Base-by-base conservation (phyloP, 1,140 invertebrate species). In the Brachionus asplanchnoidis region DNA sequence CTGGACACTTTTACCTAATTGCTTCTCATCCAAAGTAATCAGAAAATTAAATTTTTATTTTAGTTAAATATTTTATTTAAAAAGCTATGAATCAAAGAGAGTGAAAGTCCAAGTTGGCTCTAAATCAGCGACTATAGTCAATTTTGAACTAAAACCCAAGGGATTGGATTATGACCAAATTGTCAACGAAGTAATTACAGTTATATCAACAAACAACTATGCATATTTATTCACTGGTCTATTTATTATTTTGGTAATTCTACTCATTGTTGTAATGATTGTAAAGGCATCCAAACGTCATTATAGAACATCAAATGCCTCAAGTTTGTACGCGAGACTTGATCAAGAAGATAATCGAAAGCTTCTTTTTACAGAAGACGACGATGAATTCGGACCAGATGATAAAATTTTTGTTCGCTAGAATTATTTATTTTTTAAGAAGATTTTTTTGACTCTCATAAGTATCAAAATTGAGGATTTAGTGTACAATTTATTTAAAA, bases 351-450 rank as follows among this genome's bases (percentile, higher is more conserved):
- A 82, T 68, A 82, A 68, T 68, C 56, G 42, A 68, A 82, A 82
- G 28, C 53, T 82, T 23, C 32, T 82, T 7, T 82, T 82, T 65
- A 80, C 50, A 7, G 79, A 82, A 23, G 79, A 82, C 12, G 79
- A 82, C 23, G 79, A 82, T 44, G 79, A 82, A 42, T 42, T 44
- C 9, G 50, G 60, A n/a, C 2, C 40, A 26, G 53, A 82, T 68
- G 79, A 82, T n/a, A 60, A 17, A 46, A 32, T 82, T 32, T 82
- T 40, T 46, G 32, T 82, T 17, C 50, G 79, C 2, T 82, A 77
- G 73, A 97, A 99, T 90, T 99, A 32, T 32, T 32, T 68, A 40
- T 23, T 65, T 14, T 17, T 20, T 23, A 4, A 66, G 7, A 26
- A 66, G 5, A 28, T 14, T 26, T 66, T 66, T 66, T 66, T 23